Conservation (phyloP, 2,113 vertebrate species). For the Proteles cristata region DNA sequence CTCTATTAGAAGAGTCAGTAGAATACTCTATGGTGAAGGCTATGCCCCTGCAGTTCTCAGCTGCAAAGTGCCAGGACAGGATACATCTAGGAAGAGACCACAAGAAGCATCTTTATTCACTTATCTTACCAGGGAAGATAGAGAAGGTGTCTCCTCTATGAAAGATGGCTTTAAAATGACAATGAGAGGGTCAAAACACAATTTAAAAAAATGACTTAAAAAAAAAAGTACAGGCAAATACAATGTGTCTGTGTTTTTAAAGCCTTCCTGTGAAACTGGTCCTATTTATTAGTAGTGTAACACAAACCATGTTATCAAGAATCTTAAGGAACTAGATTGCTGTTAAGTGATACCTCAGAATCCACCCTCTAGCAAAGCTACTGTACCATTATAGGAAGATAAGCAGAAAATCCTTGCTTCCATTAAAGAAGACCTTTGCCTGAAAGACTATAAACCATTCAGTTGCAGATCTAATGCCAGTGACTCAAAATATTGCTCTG, state of each 20-base stretch:
- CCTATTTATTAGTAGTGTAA: conserved; percentile 83
- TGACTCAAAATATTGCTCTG: not conserved
- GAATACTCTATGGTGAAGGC: not conserved
- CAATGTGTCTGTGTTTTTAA: conserved; percentile 39
- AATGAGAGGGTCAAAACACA: not conserved
- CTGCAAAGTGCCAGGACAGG: accelerated
- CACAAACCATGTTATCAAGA: conserved; percentile 81
- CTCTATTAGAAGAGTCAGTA: not conserved
- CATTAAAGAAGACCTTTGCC: conserved; percentile 69
- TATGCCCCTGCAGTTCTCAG: accelerated
- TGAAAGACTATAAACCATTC: conserved; percentile 1
- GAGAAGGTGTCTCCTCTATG: not conserved
- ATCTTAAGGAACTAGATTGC: conserved; percentile 86
- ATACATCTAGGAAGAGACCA: not conserved
- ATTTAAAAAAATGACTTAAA: not conserved
- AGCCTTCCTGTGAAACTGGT: conserved; percentile 66
- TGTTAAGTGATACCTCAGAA: conserved; percentile 86
- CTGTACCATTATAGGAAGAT: conserved; percentile 78
- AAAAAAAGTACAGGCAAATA: not conserved
- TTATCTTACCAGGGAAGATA: not conserved
- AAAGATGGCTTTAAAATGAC: conserved; percentile 46
- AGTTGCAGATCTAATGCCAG: not conserved
- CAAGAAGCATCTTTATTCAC: not conserved
- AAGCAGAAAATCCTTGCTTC: conserved; percentile 84
- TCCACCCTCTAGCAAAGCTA: conserved; percentile 79